Evolutionary conservation across 2,113 vertebrate genomes (phyloP).

Genomic region (Elachura formosa): DNA sequence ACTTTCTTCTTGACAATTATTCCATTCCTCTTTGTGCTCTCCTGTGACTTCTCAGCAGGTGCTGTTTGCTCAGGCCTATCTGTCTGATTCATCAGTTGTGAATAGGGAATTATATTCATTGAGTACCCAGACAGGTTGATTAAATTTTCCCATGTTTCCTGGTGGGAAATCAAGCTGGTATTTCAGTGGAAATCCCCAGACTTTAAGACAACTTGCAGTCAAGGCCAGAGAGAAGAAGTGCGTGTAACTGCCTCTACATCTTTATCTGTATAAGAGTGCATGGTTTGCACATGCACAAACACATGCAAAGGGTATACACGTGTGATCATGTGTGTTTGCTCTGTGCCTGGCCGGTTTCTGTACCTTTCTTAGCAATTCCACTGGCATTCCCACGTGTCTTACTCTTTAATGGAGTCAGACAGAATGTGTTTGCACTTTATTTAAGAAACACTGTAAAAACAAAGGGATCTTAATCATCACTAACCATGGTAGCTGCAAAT

Average conservation of each 20-base stretch:
- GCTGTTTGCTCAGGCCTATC: constrained; percentile 17
- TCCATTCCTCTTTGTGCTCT: background rate
- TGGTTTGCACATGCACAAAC: background rate
- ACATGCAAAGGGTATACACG: background rate
- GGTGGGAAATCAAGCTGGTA: constrained; percentile 53
- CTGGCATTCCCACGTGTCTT: background rate
- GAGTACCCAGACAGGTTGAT: constrained; percentile 42
- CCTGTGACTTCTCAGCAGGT: background rate
- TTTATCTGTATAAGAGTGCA: background rate
- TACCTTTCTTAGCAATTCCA: background rate
- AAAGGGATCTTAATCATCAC: constrained; percentile 56
- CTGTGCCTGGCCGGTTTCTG: background rate
- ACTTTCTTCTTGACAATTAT: background rate
- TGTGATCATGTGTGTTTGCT: background rate
- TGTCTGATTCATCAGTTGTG: constrained; percentile 32
- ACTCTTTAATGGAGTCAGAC: background rate
- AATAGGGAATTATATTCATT: constrained; percentile 13
- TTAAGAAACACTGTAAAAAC: constrained; percentile 39
- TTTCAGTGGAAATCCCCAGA: constrained; percentile 33
- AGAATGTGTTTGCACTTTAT: constrained; percentile 25
- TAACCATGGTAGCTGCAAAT: constrained; percentile 26
- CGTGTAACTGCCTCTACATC: background rate
- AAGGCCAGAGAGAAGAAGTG: background rate
- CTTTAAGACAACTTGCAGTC: background rate
- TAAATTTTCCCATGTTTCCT: constrained; percentile 41